Percentiles rank a stretch among this genome's conserved stretches.
phyloP scores from a whole-genome alignment of 1,140 invertebrate genomes.

The Polypedilum vanderplanki region DNA sequence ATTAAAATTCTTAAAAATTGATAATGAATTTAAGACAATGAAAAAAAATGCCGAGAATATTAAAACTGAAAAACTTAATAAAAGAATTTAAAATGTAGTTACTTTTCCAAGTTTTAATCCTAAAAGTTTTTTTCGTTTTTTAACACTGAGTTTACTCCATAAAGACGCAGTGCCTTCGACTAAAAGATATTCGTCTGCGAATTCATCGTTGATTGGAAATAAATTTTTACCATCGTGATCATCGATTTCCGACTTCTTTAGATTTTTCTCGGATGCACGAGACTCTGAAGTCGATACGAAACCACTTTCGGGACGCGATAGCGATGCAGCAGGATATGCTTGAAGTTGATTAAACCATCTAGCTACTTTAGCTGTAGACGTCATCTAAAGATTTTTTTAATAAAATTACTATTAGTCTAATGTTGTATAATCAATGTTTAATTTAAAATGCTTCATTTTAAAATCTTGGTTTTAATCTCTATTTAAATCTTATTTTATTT shows the following conservation, averaged over 20 bases:
- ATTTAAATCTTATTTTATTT: not conserved
- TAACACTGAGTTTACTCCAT: conserved; percentile 55
- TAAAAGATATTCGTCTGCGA: conserved; percentile 48
- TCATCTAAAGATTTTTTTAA: conserved; percentile 48
- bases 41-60: too few species aligned
- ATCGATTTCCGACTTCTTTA: conserved; percentile 34
- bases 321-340: conserved; percentile 48
- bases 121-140: conserved; percentile 57
- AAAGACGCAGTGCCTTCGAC: conserved; percentile 51
- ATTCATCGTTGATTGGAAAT: conserved; percentile 38
- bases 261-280: conserved; percentile 40
- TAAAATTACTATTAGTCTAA: conserved; percentile 14
- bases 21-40: too few species aligned
- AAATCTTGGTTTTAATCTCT: not conserved
- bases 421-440: conserved; percentile 16
- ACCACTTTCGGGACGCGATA: conserved; percentile 63
- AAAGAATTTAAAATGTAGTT: conserved; percentile 49
- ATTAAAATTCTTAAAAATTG: too few species aligned
- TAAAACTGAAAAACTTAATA: not conserved
- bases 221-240: conserved; percentile 44
- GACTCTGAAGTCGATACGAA: conserved; percentile 55
- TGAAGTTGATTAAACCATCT: conserved; percentile 63
- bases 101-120: conserved; percentile 57
- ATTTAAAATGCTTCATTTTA: conserved; percentile 30
- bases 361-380: conserved; percentile 62